Evolutionary conservation across 1,140 invertebrate species (phyloP).

Genomic region (Zaprionus tsacasi): DNA sequence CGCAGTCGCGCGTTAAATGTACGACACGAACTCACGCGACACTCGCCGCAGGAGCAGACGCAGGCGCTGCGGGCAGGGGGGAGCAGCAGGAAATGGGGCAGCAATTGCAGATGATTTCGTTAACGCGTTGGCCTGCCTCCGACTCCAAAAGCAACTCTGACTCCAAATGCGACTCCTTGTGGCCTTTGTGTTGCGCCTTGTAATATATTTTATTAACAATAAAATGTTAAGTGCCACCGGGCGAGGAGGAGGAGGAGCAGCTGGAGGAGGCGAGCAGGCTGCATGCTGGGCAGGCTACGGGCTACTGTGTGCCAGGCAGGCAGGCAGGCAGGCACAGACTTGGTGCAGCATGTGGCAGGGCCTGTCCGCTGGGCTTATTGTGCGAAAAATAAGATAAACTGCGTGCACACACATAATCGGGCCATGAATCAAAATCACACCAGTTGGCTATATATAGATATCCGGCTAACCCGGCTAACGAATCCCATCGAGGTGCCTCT

Average conservation of each 20-base stretch:
- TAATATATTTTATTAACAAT: slow-evolving; percentile 83
- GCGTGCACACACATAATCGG: slow-evolving; percentile 80
- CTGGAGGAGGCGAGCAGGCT: slow-evolving; percentile 7
- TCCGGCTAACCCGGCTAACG: slow-evolving; percentile 69
- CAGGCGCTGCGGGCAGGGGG: neutral
- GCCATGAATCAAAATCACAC: slow-evolving; percentile 82
- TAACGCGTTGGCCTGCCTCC: slow-evolving; percentile 62
- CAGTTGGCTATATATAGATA: slow-evolving; percentile 81
- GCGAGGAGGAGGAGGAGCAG: slow-evolving; percentile 20
- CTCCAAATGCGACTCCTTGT: slow-evolving; percentile 33
- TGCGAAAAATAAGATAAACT: slow-evolving; percentile 78
- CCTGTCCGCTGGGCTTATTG: slow-evolving; percentile 49
- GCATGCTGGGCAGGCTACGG: slow-evolving; percentile 29
- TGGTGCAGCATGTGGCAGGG: slow-evolving; percentile 16
- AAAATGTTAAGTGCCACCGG: slow-evolving; percentile 80
- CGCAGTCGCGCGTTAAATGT: slow-evolving; percentile 77
- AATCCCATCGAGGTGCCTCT: slow-evolving; percentile 6
- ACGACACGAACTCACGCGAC: slow-evolving; percentile 80
- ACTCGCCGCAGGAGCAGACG: slow-evolving; percentile 17
- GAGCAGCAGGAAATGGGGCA: slow-evolving; percentile 1
- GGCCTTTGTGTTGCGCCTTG: slow-evolving; percentile 77
- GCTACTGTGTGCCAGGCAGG: slow-evolving; percentile 60
- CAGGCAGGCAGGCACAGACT: neutral
- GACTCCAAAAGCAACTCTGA: no score
- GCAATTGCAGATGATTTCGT: slow-evolving; percentile 73